phyloP scores from a whole-genome alignment of 1,140 invertebrate species.

The Magallana ariakensis region DNA sequence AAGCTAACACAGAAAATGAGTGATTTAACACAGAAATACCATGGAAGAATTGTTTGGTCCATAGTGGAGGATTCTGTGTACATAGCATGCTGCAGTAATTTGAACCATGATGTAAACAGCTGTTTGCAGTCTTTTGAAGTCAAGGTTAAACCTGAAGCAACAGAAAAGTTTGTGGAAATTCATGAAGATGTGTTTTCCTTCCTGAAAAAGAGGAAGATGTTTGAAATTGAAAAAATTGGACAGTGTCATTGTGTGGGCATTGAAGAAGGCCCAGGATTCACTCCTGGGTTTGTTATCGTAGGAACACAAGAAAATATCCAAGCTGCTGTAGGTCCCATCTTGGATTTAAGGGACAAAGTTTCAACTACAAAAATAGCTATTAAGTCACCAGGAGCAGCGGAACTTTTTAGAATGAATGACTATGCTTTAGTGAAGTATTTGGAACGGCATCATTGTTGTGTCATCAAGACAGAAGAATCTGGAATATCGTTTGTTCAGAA shows the following conservation, averaged over 20 bases:
- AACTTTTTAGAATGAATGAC: constrained; percentile 2
- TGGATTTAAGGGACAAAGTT: neutral
- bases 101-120: neutral
- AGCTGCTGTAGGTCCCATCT: neutral
- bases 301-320: constrained; percentile 2
- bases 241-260: neutral
- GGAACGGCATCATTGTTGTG: neutral
- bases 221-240: constrained; percentile 1
- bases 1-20: neutral
- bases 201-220: constrained; percentile 21
- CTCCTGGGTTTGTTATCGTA: neutral
- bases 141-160: neutral
- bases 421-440: neutral
- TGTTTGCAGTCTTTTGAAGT: neutral
- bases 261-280: neutral
- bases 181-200: neutral
- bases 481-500: neutral
- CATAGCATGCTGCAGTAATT: neutral
- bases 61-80: neutral
- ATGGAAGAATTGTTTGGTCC: neutral
- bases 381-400: neutral
- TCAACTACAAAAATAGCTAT: neutral
- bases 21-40: neutral
- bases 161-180: constrained; percentile 18
- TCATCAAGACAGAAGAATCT: neutral